phyloP scores from a whole-genome alignment of 2,113 vertebrate species.

The Origma solitaria region DNA sequence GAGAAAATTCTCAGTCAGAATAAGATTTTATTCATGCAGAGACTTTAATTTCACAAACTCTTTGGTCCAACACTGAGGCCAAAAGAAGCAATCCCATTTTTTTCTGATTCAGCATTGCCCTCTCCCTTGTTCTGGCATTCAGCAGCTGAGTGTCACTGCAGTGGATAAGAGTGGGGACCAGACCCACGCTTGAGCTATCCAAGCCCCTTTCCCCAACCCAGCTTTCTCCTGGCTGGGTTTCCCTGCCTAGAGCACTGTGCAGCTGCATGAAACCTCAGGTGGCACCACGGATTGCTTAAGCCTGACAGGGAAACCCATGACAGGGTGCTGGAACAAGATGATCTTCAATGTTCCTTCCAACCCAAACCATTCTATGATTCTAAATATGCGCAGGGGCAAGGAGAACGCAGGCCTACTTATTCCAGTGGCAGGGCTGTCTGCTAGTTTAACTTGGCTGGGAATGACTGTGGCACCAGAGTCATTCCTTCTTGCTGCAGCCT shows the following conservation, averaged over 20 bases:
- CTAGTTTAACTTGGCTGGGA: background rate
- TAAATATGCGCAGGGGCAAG: background rate
- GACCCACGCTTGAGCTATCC: background rate
- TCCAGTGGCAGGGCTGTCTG: background rate
- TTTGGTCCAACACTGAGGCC: background rate
- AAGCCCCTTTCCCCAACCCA: background rate
- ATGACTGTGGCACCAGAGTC: no score
- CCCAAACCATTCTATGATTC: background rate
- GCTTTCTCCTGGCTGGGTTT: background rate
- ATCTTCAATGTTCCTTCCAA: background rate
- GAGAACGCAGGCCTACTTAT: background rate
- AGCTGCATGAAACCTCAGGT: background rate
- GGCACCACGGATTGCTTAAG: background rate
- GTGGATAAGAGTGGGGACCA: background rate
- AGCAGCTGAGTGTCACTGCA: background rate
- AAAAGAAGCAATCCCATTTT: background rate
- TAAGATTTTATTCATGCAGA: background rate
- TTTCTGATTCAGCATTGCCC: background rate
- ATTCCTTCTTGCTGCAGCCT: background rate
- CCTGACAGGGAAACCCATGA: background rate
- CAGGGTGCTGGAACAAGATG: background rate
- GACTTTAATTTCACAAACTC: background rate
- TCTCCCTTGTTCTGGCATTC: background rate
- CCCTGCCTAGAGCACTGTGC: accelerated
- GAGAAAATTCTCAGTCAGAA: background rate